phyloP scores from a whole-genome alignment of 2,888 invertebrate species.

The Polyommatus iphigenia region DNA sequence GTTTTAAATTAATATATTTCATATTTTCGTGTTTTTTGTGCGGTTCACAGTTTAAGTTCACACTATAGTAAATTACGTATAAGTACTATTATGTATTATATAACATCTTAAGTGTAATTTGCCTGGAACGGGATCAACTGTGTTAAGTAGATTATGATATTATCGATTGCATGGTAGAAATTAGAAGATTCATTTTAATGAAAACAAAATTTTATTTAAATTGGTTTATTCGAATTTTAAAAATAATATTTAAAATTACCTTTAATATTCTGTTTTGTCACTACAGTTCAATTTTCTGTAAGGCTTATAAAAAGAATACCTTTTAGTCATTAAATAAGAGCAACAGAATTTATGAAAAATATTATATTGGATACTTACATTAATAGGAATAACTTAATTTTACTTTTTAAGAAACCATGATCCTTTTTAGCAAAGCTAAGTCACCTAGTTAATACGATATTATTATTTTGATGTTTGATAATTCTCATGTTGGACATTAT shows the following conservation, averaged over 20 bases:
- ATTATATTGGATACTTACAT: not conserved
- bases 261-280: not conserved
- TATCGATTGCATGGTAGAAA: conserved; percentile 34
- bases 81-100: conserved; percentile 37
- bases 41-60: conserved; percentile 22
- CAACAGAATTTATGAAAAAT: not conserved
- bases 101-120: conserved; percentile 59
- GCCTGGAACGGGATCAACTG: conserved; percentile 79
- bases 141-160: conserved; percentile 64
- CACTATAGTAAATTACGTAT: conserved; percentile 16
- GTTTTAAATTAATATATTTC: no score
- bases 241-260: not conserved
- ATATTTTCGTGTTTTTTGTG: not conserved
- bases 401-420: not conserved
- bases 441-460: not conserved
- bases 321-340: not conserved
- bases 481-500: not conserved
- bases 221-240: not conserved
- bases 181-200: not conserved
- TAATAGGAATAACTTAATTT: not conserved
- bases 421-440: not conserved
- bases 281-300: not conserved
- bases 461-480: not conserved
- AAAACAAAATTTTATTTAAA: not conserved
- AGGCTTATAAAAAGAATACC: conserved; percentile 5